Evolutionary conservation across 1,140 invertebrate genomes (phyloP), one percentile per base, ranked within the genome.

Genomic region (Subanguina moxae): DNA sequence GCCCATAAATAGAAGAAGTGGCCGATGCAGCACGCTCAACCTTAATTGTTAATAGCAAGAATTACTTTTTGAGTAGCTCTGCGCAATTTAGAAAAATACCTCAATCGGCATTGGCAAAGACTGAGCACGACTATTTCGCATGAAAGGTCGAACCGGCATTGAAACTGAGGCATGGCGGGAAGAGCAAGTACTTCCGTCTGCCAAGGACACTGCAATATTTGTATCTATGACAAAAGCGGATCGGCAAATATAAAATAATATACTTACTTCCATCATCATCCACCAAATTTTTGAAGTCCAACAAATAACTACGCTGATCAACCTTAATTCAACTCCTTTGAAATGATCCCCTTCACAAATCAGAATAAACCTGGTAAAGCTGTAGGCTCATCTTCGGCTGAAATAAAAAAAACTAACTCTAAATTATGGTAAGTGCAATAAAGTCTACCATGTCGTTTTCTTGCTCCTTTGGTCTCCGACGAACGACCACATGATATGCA

Each of bases 371-470:
- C 86, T 98, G 94, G 84, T 98, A 99, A 30, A 99, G 85, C 83
- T 99, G 95, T 45, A 99, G 86, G 0, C 92, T 94, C 93, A 99
- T 97, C 85, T 96, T 95, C 15, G 91, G 84, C 84, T 86, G 75
- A 21, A 77, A 65, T 56, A 52, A 30, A 43, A n/a, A n/a, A n/a
- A n/a, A n/a, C n/a, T n/a, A n/a, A n/a, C n/a, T n/a, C n/a, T n/a
- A n/a, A n/a, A n/a, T n/a, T n/a, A n/a, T n/a, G n/a, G n/a, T n/a
- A n/a, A n/a, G n/a, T n/a, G n/a, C n/a, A n/a, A n/a, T n/a, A 17
- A 9, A 67, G n/a, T 28, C 57, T 43, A 74, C 72, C 72, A 73
- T 68, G 32, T 81, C 78, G 8, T 57, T 57, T 27, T 68, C 68
- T 11, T 71, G 71, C 43, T 76, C 71, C 52, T 76, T 71, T 0